Percentiles rank a stretch among this genome's conserved stretches.
These are phyloP conservation scores for Esox niger DNA, from an alignment of 2,113 vertebrate species.

Conservation along the genomic window DNA sequence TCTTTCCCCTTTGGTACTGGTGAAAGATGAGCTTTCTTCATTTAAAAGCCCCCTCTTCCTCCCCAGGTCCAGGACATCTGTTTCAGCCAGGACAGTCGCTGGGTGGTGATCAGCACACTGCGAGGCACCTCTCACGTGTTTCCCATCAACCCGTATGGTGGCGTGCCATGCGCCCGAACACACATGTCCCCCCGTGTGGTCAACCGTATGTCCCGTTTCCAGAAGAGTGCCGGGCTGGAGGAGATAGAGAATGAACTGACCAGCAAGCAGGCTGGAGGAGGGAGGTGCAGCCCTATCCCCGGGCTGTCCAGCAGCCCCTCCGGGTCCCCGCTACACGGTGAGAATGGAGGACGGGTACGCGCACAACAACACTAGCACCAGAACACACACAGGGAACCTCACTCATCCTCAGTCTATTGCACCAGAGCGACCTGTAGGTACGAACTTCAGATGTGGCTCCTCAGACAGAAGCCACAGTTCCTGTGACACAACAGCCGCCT, in stretches of 20 bases:
- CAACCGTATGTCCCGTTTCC: slow-evolving; percentile 97
- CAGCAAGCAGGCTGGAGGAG: slow-evolving; percentile 55
- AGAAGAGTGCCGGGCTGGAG: slow-evolving; percentile 95
- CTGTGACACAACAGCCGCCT: slow-evolving; percentile 28
- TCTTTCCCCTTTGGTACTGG: too few species aligned
- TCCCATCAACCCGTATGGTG: slow-evolving; percentile 93
- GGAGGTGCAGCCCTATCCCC: slow-evolving; percentile 86
- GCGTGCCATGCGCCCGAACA: slow-evolving; percentile 90
- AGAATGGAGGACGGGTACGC: slow-evolving; percentile 38
- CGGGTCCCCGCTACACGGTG: slow-evolving; percentile 93
- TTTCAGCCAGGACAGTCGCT: slow-evolving; percentile 96
- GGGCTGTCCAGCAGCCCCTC: slow-evolving; percentile 94
- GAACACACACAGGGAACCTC: neutral
- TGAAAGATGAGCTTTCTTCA: too few species aligned
- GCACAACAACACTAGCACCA: neutral
- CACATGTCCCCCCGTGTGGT: slow-evolving; percentile 96
- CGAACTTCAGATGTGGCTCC: neutral
- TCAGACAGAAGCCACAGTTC: neutral
- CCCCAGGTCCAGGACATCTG: slow-evolving; percentile 95
- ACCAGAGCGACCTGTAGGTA: too few species aligned
- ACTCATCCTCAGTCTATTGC: too few species aligned
- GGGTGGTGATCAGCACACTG: slow-evolving; percentile 95
- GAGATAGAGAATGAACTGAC: slow-evolving; percentile 97
- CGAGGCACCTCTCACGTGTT: slow-evolving; percentile 96
- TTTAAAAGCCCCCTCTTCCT: neutral